These are phyloP conservation scores for Cranoglanis bouderius DNA, from an alignment of 2,113 vertebrate species.

Conservation along the genomic window DNA sequence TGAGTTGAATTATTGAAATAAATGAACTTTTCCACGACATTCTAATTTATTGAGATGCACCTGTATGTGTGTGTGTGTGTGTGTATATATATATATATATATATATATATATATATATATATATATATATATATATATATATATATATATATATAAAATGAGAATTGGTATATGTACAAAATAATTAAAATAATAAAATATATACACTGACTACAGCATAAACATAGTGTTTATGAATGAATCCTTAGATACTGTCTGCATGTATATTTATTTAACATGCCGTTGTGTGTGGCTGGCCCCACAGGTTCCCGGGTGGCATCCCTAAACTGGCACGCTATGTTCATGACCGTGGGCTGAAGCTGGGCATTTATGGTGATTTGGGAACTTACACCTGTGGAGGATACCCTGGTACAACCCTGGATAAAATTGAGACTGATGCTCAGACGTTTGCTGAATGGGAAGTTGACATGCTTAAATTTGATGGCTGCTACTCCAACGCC, in stretches of 20 bases:
- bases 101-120: too few species aligned
- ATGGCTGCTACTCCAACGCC: conserved; percentile 85
- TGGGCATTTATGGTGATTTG: conserved; percentile 91
- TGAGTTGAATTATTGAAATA: too few species aligned
- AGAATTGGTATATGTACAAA: background rate
- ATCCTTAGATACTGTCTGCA: background rate
- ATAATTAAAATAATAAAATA: background rate
- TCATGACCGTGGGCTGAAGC: conserved; percentile 85
- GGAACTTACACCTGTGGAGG: conserved; percentile 84
- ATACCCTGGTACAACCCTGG: conserved; percentile 85
- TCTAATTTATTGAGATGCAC: too few species aligned
- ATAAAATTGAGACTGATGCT: conserved; percentile 79
- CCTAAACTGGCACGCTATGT: conserved; percentile 81
- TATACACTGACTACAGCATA: background rate
- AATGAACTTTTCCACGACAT: too few species aligned
- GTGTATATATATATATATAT: too few species aligned
- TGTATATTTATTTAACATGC: background rate
- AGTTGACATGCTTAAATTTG: conserved; percentile 94
- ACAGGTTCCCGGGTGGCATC: conserved; percentile 86
- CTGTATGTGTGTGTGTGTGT: too few species aligned
- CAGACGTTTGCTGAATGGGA: conserved; percentile 87
- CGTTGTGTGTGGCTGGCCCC: background rate
- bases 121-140: too few species aligned
- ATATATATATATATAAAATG: too few species aligned
- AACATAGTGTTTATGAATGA: background rate